These are phyloP conservation scores for Scelioninae gen. 2 DNA, from an alignment of 2,888 invertebrate genomes.

Conservation along the genomic window DNA sequence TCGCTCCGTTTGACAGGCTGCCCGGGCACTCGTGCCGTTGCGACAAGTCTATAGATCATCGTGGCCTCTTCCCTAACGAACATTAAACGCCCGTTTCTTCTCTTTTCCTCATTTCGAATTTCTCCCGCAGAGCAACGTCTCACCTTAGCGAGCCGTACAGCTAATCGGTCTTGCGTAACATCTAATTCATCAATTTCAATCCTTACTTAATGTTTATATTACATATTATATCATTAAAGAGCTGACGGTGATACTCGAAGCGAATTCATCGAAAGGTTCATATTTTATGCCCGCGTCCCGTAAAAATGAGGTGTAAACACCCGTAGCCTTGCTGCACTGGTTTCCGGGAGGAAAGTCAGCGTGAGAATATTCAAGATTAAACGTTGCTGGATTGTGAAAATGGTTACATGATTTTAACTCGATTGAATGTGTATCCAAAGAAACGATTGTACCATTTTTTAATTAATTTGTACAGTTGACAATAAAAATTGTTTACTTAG, in stretches of 20 bases:
- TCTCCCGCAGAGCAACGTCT: conserved; percentile 23
- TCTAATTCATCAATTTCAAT: conserved; percentile 52
- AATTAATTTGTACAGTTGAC: too few species aligned
- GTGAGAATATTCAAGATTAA: neutral
- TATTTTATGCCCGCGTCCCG: conserved; percentile 22
- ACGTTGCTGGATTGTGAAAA: too few species aligned
- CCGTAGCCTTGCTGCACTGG: too few species aligned
- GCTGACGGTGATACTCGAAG: conserved; percentile 13
- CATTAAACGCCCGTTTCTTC: conserved; percentile 15
- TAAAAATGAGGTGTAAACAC: conserved; percentile 14
- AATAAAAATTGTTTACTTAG: too few species aligned
- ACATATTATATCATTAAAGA: conserved; percentile 43
- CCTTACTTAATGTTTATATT: conserved; percentile 38
- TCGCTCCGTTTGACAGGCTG: conserved; percentile 29
- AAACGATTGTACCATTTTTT: too few species aligned
- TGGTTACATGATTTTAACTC: too few species aligned
- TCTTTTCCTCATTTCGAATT: conserved; percentile 46
- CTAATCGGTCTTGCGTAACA: conserved; percentile 44
- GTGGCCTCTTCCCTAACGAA: neutral
- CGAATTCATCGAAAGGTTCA: conserved; percentile 36
- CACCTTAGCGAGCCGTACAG: conserved; percentile 35
- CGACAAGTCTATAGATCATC: conserved; percentile 52
- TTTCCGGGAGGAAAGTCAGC: too few species aligned
- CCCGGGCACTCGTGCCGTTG: conserved; percentile 18
- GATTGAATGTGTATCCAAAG: too few species aligned